These are phyloP conservation scores for Penaeus chinensis DNA, from an alignment of 1,140 invertebrate species.

Conservation along the genomic window DNA sequence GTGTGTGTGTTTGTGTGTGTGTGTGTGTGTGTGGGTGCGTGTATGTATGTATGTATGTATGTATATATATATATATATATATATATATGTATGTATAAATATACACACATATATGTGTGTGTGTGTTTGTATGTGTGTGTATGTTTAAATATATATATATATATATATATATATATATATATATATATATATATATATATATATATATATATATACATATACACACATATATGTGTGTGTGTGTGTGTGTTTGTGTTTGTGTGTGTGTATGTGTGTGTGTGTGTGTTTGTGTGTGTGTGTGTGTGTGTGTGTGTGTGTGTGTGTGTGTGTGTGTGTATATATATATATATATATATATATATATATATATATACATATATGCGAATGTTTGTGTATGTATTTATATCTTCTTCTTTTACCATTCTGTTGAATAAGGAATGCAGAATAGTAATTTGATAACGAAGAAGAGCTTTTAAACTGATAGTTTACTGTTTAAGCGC, in stretches of 20 bases:
- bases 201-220: conserved; percentile 41
- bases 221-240: conserved; percentile 17
- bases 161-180: conserved; percentile 9
- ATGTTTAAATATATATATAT: conserved; percentile 1
- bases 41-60: background rate
- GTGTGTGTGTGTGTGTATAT: background rate
- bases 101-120: background rate
- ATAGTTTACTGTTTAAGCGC: too few relatives aligned
- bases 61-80: conserved; percentile 10
- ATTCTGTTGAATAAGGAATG: too few relatives aligned
- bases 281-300: background rate
- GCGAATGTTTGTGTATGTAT: too few relatives aligned
- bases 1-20: too few relatives aligned
- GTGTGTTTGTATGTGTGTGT: background rate
- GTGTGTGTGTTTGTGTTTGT: conserved; percentile 11
- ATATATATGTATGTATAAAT: background rate
- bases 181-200: conserved; percentile 37
- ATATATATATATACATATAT: too few relatives aligned
- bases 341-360: too few relatives aligned
- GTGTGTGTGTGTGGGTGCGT: too few relatives aligned
- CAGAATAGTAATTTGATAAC: too few relatives aligned
- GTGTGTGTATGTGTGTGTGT: background rate
- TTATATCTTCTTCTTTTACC: too few relatives aligned
- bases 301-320: background rate
- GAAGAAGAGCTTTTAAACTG: too few relatives aligned